These are phyloP conservation scores for Papilio gigon DNA, from an alignment of 2,888 invertebrate species.

Conservation along the genomic window DNA sequence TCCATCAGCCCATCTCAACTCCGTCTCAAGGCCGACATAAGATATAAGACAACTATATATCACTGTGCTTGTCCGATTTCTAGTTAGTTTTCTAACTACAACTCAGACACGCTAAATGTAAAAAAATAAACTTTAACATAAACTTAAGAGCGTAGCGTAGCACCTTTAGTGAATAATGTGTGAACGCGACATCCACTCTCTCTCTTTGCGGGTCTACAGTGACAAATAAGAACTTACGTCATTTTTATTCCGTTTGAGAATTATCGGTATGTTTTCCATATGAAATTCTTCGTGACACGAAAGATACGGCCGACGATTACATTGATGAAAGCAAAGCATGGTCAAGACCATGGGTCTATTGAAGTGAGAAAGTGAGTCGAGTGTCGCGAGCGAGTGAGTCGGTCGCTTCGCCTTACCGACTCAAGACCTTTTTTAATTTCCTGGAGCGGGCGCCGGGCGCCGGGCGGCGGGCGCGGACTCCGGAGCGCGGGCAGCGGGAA, in stretches of 20 bases:
- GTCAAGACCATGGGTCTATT: not conserved
- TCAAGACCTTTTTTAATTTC: slow-evolving; percentile 78
- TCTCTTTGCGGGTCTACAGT: not conserved
- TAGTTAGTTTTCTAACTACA: not conserved
- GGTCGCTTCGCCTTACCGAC: slow-evolving; percentile 55
- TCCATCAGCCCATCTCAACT: slow-evolving; percentile 1
- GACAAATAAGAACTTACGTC: not conserved
- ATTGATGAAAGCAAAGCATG: not conserved
- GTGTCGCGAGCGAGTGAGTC: slow-evolving; percentile 42
- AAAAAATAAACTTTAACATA: too few relatives aligned
- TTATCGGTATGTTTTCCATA: not conserved
- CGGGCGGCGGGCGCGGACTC: slow-evolving; percentile 51
- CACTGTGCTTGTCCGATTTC: not conserved
- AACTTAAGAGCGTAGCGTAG: too few relatives aligned
- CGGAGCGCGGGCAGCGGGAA: slow-evolving; percentile 49
- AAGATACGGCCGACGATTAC: not conserved
- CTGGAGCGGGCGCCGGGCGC: slow-evolving; percentile 48
- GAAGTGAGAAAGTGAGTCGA: slow-evolving; percentile 40
- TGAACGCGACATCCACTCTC: not conserved
- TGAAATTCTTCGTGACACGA: too few relatives aligned
- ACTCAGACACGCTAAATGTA: too few relatives aligned
- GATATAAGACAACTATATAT: not conserved
- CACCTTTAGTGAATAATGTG: not conserved
- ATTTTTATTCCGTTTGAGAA: not conserved
- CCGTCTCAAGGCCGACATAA: not conserved